Evolutionary conservation across 2,113 vertebrate species (phyloP).

Genomic region (Ranitomeya imitator): DNA sequence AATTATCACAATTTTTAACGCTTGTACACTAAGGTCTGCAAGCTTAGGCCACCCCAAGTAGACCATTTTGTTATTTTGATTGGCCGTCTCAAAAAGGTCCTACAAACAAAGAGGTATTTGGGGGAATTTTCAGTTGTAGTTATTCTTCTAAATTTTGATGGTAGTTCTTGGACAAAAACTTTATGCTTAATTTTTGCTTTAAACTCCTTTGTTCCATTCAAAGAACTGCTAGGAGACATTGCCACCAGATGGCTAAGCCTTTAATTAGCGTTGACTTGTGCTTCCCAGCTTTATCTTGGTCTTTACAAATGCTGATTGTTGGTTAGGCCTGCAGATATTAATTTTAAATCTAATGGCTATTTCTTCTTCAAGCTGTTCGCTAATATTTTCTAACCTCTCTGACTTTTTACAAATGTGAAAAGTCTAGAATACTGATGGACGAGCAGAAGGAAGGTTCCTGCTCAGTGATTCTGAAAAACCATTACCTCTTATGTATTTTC

Average conservation of each 20-base stretch:
- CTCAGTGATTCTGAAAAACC: slow-evolving; percentile 44
- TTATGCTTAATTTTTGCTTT: slow-evolving; percentile 21
- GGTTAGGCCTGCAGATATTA: slow-evolving; percentile 39
- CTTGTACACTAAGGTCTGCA: no score
- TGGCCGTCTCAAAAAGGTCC: no score
- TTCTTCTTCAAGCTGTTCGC: slow-evolving; percentile 54
- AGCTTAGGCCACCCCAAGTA: no score
- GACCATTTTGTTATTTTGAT: no score
- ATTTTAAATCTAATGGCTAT: slow-evolving; percentile 51
- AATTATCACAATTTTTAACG: no score
- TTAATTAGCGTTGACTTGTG: slow-evolving; percentile 56
- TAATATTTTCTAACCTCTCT: slow-evolving; percentile 51
- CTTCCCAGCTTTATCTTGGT: slow-evolving; percentile 43
- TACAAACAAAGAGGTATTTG: no score
- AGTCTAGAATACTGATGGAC: slow-evolving; percentile 48
- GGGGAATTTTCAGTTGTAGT: no score
- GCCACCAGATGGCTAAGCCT: slow-evolving; percentile 50
- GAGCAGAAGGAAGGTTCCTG: slow-evolving; percentile 47
- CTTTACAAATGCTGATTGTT: slow-evolving; percentile 48
- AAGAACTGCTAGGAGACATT: slow-evolving; percentile 6
- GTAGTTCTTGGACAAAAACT: neutral
- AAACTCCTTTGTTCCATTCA: neutral
- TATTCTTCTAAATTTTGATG: no score
- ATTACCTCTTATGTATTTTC: slow-evolving; percentile 39
- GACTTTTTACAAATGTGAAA: slow-evolving; percentile 54